These are phyloP conservation scores for Trichosurus vulpecula DNA, from an alignment of 2,797 vertebrate species.

Conservation along the genomic window DNA sequence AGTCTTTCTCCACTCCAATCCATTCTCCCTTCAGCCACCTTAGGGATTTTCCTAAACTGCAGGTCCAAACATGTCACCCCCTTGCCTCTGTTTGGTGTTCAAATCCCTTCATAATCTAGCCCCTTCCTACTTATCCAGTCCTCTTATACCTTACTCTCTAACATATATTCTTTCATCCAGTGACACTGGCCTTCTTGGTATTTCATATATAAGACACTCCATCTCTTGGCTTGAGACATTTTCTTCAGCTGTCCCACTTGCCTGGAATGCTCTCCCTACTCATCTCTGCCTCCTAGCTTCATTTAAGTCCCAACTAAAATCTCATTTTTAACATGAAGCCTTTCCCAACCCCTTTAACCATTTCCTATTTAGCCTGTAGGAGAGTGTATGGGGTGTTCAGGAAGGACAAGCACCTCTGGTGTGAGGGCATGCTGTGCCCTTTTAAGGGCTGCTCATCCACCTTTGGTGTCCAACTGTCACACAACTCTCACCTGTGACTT, in stretches of 20 bases:
- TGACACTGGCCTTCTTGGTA: neutral
- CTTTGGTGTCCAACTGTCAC: neutral
- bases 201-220: neutral
- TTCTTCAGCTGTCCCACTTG: neutral
- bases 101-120: neutral
- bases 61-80: neutral
- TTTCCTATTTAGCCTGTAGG: neutral
- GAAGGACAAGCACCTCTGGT: neutral
- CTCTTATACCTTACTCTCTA: neutral
- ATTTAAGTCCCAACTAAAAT: neutral
- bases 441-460: neutral
- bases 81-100: neutral
- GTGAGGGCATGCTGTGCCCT: neutral
- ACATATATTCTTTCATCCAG: neutral
- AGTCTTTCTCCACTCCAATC: neutral
- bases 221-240: neutral
- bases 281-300: neutral
- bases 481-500: neutral
- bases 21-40: neutral
- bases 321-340: neutral
- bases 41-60: neutral
- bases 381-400: neutral
- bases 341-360: neutral
- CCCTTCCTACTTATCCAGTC: neutral
- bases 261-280: neutral